Conservation (phyloP, 1,140 invertebrate species). For the Heliconius nattereri region DNA sequence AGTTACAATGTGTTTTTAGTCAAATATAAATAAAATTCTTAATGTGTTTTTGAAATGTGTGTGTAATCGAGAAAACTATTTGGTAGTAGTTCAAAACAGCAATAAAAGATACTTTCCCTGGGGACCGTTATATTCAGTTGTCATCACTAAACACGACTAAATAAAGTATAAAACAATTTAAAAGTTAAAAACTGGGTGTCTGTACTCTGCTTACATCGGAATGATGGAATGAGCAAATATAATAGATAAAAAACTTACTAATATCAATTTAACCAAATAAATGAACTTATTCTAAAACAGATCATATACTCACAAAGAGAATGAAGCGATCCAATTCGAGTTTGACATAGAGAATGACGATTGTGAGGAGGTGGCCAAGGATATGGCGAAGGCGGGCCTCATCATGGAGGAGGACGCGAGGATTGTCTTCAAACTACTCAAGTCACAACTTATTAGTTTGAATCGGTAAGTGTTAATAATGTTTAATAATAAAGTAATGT, state of each 20-base stretch:
- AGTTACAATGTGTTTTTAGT: too few species aligned
- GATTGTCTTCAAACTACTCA: constrained; percentile 93
- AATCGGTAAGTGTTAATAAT: constrained; percentile 64
- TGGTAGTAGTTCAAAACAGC: too few species aligned
- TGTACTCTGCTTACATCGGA: neutral
- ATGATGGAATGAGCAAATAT: too few species aligned
- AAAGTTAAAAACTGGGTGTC: too few species aligned
- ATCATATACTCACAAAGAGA: constrained; percentile 92
- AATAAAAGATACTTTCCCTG: too few species aligned
- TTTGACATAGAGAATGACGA: constrained; percentile 97
- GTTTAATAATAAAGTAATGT: too few species aligned
- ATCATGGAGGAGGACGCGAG: constrained; percentile 95
- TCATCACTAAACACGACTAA: too few species aligned
- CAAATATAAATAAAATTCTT: too few species aligned
- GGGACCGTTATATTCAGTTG: too few species aligned
- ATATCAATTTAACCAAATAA: neutral
- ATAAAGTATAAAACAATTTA: too few species aligned
- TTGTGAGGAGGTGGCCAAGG: constrained; percentile 96
- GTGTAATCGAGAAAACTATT: too few species aligned
- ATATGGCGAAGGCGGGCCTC: constrained; percentile 96
- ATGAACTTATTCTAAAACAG: constrained; percentile 37
- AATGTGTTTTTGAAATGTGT: too few species aligned
- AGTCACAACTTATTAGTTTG: constrained; percentile 87
- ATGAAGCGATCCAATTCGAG: constrained; percentile 99
- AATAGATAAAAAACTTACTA: neutral